phyloP scores from a whole-genome alignment of 2,797 vertebrate species.

The Xenops minutus region DNA sequence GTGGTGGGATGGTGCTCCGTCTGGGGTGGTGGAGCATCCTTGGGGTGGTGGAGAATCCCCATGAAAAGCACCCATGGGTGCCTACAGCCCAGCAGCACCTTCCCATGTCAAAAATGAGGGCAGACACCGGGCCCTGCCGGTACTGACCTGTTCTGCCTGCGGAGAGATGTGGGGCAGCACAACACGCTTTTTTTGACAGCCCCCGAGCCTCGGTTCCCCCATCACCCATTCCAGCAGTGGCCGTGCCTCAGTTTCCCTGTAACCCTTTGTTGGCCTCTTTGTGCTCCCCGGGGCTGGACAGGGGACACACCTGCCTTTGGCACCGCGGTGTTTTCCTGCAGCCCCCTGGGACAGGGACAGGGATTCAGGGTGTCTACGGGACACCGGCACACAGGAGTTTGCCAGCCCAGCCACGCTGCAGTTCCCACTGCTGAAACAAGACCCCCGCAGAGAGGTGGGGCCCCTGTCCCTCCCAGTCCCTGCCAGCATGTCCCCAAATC shows the following conservation, averaged over 20 bases:
- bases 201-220: not conserved
- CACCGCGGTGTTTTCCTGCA: not conserved
- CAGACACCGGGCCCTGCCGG: not conserved
- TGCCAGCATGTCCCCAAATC: not conserved
- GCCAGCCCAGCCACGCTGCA: accelerated
- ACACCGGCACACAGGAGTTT: not conserved
- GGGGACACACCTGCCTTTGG: not conserved
- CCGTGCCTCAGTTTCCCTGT: not conserved
- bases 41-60: not conserved
- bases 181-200: not conserved
- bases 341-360: accelerated
- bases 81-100: not conserved
- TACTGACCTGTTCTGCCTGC: not conserved
- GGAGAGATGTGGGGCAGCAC: too few species aligned
- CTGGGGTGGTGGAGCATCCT: not conserved
- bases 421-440: not conserved
- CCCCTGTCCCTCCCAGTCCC: not conserved
- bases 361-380: accelerated
- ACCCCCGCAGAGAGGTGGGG: not conserved
- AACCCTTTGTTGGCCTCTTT: not conserved
- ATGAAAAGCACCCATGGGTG: not conserved
- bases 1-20: accelerated
- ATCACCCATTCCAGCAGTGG: not conserved
- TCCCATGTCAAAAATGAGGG: not conserved
- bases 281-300: not conserved